Percentiles rank a stretch among this genome's conserved stretches.
These are phyloP conservation scores for Kuschelorhynchus macadamiae DNA, from an alignment of 2,888 invertebrate species.

Conservation along the genomic window DNA sequence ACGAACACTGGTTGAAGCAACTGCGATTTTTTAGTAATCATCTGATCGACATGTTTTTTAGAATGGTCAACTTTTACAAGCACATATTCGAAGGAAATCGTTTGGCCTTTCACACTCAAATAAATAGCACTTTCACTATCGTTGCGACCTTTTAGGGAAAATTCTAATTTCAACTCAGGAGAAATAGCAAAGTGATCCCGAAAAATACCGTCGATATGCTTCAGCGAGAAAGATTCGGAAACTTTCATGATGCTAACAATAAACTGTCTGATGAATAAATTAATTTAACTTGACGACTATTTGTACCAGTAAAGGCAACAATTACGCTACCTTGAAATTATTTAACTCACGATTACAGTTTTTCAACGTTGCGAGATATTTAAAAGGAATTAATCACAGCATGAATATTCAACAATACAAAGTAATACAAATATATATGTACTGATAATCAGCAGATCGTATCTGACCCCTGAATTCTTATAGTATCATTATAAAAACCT, in stretches of 20 bases:
- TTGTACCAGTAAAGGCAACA: too few relatives aligned
- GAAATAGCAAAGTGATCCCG: neutral
- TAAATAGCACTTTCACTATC: neutral
- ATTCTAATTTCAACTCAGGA: neutral
- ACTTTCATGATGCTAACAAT: constrained; percentile 3
- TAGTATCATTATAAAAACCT: too few relatives aligned
- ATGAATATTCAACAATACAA: too few relatives aligned
- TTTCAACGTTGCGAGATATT: too few relatives aligned
- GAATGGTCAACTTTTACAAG: neutral
- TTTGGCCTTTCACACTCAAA: neutral
- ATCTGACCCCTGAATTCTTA: too few relatives aligned
- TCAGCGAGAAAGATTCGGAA: neutral
- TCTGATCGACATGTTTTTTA: neutral
- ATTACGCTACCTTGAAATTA: too few relatives aligned
- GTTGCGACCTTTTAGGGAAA: neutral
- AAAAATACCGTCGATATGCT: constrained; percentile 1
- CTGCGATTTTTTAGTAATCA: neutral
- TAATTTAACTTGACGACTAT: too few relatives aligned
- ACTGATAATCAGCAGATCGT: too few relatives aligned
- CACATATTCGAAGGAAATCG: neutral
- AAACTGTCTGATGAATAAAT: too few relatives aligned
- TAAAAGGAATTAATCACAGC: too few relatives aligned
- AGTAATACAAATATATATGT: too few relatives aligned
- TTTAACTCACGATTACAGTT: too few relatives aligned
- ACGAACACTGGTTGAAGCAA: constrained; percentile 3